Conservation (phyloP, 2,888 invertebrate species). For the Diarsia mendica region DNA sequence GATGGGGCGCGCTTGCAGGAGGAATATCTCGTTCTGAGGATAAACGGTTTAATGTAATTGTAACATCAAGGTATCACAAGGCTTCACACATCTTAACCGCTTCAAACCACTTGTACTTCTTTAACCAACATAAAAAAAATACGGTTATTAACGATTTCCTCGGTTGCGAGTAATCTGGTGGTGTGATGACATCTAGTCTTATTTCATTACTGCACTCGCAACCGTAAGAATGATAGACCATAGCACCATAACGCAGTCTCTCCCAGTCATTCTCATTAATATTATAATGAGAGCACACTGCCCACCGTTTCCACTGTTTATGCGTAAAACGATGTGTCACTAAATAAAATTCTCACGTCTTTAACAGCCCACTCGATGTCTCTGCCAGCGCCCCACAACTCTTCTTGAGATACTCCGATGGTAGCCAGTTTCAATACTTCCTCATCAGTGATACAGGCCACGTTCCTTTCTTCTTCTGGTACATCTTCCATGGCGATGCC, state of each 20-base stretch:
- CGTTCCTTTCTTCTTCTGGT: conserved; percentile 78
- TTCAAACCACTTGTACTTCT: neutral
- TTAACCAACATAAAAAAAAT: neutral
- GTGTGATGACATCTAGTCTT: neutral
- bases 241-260: neutral
- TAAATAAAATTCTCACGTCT: conserved; percentile 79
- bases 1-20: conserved; percentile 95
- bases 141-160: neutral
- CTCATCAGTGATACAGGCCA: conserved; percentile 89
- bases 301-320: neutral
- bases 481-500: conserved; percentile 84
- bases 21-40: conserved; percentile 89
- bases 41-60: neutral
- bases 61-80: neutral
- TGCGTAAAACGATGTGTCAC: neutral
- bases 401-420: conserved; percentile 90
- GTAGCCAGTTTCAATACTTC: conserved; percentile 89
- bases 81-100: neutral
- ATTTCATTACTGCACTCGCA: neutral
- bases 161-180: neutral
- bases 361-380: conserved; percentile 95
- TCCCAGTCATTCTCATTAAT: neutral
- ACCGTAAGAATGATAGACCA: neutral
- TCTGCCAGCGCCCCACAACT: conserved; percentile 92
- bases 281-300: neutral